Conservation (phyloP, 2,888 invertebrate species). For the Archips xylosteana region DNA sequence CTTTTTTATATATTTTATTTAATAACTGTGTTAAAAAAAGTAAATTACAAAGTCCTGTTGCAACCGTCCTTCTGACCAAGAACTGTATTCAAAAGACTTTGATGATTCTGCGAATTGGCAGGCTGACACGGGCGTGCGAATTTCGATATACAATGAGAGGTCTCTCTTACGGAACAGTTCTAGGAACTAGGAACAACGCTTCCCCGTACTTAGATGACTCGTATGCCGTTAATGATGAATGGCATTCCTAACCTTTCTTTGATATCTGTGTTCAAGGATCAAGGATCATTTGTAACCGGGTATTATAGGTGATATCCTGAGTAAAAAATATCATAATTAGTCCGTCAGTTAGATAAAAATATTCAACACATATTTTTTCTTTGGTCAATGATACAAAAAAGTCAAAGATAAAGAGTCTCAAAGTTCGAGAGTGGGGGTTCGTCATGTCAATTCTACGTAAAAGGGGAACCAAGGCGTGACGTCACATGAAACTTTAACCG, state of each 20-base stretch:
- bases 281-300: slow-evolving; percentile 1
- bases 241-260: neutral
- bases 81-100: slow-evolving; percentile 42
- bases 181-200: too few relatives aligned
- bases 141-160: neutral
- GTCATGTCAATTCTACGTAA: too few relatives aligned
- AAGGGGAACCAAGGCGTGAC: too few relatives aligned
- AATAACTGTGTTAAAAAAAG: slow-evolving; percentile 23
- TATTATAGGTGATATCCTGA: too few relatives aligned
- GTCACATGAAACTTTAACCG: too few relatives aligned
- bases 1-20: slow-evolving; percentile 29
- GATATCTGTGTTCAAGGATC: neutral
- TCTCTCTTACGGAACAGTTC: neutral
- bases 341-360: too few relatives aligned
- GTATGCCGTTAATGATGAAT: neutral
- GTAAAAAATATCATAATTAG: too few relatives aligned
- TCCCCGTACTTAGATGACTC: neutral
- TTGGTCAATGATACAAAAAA: too few relatives aligned
- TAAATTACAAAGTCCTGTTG: slow-evolving; percentile 48
- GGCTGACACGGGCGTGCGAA: slow-evolving; percentile 5
- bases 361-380: too few relatives aligned
- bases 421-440: too few relatives aligned
- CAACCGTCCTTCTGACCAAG: slow-evolving; percentile 67
- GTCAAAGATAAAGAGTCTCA: too few relatives aligned
- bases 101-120: slow-evolving; percentile 45